Conservation (phyloP, 2,113 vertebrate species). For the Melanocharis versteri region DNA sequence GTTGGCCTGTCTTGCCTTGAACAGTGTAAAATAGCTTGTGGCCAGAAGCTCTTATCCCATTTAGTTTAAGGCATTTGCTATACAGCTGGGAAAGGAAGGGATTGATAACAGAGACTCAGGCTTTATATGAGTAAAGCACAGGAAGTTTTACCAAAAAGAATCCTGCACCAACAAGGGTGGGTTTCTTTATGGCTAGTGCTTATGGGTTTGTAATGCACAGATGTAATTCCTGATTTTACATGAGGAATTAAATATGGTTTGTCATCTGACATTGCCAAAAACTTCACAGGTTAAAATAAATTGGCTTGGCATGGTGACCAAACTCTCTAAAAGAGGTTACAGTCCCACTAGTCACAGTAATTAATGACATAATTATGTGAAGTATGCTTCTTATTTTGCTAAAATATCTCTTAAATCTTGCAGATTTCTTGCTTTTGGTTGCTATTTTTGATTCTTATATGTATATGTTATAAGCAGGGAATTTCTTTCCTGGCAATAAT, state of each 20-base stretch:
- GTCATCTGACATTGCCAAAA: background rate
- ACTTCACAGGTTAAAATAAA: background rate
- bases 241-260: background rate
- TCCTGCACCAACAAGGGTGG: background rate
- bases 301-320: background rate
- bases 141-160: background rate
- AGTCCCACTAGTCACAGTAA: background rate
- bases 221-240: background rate
- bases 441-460: background rate
- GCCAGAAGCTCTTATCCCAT: background rate
- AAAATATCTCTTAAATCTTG: background rate
- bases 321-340: background rate
- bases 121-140: background rate
- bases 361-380: background rate
- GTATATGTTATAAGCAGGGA: background rate
- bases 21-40: background rate
- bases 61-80: background rate
- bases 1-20: background rate
- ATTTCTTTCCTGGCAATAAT: background rate
- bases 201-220: background rate
- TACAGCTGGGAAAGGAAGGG: background rate
- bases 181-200: background rate
- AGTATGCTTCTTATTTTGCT: background rate
- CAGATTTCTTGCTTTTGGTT: background rate
- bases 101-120: background rate